Evolutionary conservation across 2,888 invertebrate genomes (phyloP).

Genomic region (Argyresthia goedartella): DNA sequence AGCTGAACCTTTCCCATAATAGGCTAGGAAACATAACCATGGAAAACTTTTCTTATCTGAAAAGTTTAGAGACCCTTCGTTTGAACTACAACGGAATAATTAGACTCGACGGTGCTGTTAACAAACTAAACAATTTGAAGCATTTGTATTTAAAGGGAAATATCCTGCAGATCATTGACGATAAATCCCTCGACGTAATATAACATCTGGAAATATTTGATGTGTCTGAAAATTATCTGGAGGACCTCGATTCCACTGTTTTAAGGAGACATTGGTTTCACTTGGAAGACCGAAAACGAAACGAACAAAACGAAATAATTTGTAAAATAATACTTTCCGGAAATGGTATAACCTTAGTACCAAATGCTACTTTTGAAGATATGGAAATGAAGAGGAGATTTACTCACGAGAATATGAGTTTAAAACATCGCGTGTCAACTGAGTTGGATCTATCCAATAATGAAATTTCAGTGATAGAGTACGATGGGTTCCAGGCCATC

Average conservation of each 20-base stretch:
- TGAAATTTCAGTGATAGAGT: slow-evolving; percentile 36
- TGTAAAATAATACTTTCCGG: slow-evolving; percentile 47
- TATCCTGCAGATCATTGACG: slow-evolving; percentile 37
- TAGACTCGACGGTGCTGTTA: slow-evolving; percentile 50
- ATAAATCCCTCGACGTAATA: slow-evolving; percentile 39
- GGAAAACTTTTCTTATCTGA: slow-evolving; percentile 44
- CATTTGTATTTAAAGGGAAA: slow-evolving; percentile 45
- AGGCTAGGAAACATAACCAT: slow-evolving; percentile 33
- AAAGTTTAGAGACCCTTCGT: slow-evolving; percentile 31
- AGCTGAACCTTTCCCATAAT: slow-evolving; percentile 48
- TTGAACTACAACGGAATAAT: slow-evolving; percentile 45
- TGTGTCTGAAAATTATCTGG: slow-evolving; percentile 41
- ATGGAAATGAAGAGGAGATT: slow-evolving; percentile 18
- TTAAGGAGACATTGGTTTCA: slow-evolving; percentile 51
- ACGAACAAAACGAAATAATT: slow-evolving; percentile 19
- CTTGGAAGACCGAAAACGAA: slow-evolving; percentile 24
- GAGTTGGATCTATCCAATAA: slow-evolving; percentile 52
- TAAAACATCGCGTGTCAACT: slow-evolving; percentile 12
- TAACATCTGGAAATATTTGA: slow-evolving; percentile 52
- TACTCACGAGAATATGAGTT: slow-evolving; percentile 13
- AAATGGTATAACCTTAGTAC: slow-evolving; percentile 35
- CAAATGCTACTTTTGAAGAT: slow-evolving; percentile 33
- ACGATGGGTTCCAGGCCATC: slow-evolving; percentile 43
- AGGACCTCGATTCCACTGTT: slow-evolving; percentile 32
- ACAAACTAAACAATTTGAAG: slow-evolving; percentile 35